Base-by-base conservation (phyloP, 2,797 vertebrate species). In the Telmatherina bonti region DNA sequence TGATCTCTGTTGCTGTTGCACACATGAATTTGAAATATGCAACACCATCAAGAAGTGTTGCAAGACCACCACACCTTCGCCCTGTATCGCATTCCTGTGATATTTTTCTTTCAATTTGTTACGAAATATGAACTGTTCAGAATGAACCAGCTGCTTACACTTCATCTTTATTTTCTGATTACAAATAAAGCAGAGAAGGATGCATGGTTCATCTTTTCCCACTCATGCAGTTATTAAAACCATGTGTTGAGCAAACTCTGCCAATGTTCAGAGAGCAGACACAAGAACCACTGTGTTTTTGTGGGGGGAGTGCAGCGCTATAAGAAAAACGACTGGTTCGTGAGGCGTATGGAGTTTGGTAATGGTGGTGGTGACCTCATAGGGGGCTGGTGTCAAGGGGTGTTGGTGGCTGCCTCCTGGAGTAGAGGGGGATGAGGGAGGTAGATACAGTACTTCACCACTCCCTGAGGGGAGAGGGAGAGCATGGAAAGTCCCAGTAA, bases 401-500 rank as follows among this genome's bases (percentile, higher is more conserved):
- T 71, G 70, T 66, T 67, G 81, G 70, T 83, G 69, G 82, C 74
- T 84, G 72, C 72, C 63, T 85, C 62, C 62, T 67, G 86, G 74
- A 78, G 47, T 68, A 72, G 65, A 82, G 67, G 81, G 74, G 84
- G 85, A 84, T 59, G 55, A 75, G 78, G 74, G 84, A 65, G 77
- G 85, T 82, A 73, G 72, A 55, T 84, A 82, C 83, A 82, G 83
- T 67, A 67, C 79, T 70, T 72, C 62, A 72, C 27, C 47, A 55
- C 72, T 78, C 74, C 55, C 33, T 47, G 59, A 77, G 70, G 79
- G 70, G 77, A n/a, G 76, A 70, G 76, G 76, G 79, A 72, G 67
- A 79, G 57, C n/a, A 54, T 91, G 92, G 93, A 94, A 94, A 91
- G 86, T 93, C 91, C 90, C 90, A 79, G 78, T 76, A 87, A 93